These are phyloP conservation scores for Chaetophractus vellerosus DNA, from an alignment of 2,797 vertebrate genomes.

Conservation along the genomic window DNA sequence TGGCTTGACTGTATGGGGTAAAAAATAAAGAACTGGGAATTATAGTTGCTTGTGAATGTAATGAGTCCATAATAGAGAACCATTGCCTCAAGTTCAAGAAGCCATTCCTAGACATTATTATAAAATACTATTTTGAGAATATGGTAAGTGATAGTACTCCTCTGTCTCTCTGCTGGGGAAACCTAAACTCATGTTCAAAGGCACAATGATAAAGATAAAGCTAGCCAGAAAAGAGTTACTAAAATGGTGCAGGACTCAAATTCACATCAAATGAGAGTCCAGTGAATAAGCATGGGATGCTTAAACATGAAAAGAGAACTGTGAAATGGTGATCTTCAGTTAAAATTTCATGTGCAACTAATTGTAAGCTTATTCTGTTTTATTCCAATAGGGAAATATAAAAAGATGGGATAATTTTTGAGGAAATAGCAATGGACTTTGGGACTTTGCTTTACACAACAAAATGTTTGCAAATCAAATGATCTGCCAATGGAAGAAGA, in stretches of 20 bases:
- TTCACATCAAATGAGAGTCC: neutral
- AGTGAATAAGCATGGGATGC: neutral
- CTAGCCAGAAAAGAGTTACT: neutral
- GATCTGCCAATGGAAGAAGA: neutral
- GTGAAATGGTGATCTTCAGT: neutral
- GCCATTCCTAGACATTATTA: neutral
- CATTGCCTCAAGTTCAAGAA: neutral
- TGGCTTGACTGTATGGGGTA: neutral
- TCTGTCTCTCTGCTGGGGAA: neutral
- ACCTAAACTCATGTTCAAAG: neutral
- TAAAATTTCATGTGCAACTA: neutral
- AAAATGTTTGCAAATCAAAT: neutral
- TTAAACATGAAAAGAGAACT: neutral
- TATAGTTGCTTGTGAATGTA: neutral
- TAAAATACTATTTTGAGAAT: neutral
- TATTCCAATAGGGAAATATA: conserved; percentile 25
- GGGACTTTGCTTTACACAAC: neutral
- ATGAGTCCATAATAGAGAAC: neutral
- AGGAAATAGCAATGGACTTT: neutral
- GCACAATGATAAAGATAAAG: neutral
- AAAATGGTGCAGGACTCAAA: neutral
- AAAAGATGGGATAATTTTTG: neutral
- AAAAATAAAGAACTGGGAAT: neutral
- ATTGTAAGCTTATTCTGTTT: neutral
- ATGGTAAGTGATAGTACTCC: neutral